Conservation (phyloP, 92 coral and sea anemone species). For the Porites rus region DNA sequence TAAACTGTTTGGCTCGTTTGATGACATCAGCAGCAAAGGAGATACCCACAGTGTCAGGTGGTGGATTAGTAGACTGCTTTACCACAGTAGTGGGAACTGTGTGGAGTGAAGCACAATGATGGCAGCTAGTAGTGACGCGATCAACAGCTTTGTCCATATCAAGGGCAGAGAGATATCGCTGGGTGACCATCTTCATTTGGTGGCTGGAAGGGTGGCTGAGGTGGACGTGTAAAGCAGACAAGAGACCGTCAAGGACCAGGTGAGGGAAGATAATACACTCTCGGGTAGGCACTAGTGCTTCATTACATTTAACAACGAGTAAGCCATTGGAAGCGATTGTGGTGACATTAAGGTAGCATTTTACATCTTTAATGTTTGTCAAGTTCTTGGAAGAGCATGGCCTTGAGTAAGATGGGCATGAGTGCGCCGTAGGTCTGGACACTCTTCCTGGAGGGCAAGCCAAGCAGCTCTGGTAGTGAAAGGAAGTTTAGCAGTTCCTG, state of each 20-base stretch:
- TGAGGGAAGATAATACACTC: background rate
- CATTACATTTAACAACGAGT: background rate
- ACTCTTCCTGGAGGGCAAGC: too few relatives aligned
- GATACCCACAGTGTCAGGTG: background rate
- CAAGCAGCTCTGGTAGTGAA: too few relatives aligned
- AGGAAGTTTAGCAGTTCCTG: too few relatives aligned
- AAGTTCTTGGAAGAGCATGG: too few relatives aligned
- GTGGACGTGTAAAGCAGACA: background rate
- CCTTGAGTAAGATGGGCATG: too few relatives aligned
- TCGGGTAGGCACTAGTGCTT: background rate
- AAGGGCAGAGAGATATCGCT: background rate
- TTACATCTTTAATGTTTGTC: too few relatives aligned
- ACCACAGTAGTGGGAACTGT: background rate
- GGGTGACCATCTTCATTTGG: background rate
- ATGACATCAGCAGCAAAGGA: conserved; percentile 2
- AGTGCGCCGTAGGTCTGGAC: too few relatives aligned
- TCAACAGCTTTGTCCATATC: too few relatives aligned
- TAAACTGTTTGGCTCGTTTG: background rate
- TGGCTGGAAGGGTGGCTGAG: background rate
- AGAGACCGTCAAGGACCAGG: background rate
- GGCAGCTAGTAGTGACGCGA: too few relatives aligned
- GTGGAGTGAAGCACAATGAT: too few relatives aligned
- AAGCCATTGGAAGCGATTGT: background rate
- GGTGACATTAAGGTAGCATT: too few relatives aligned
- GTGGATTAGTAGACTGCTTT: too few relatives aligned